phyloP scores from a whole-genome alignment of 2,888 invertebrate genomes.

The Dilophus febrilis region DNA sequence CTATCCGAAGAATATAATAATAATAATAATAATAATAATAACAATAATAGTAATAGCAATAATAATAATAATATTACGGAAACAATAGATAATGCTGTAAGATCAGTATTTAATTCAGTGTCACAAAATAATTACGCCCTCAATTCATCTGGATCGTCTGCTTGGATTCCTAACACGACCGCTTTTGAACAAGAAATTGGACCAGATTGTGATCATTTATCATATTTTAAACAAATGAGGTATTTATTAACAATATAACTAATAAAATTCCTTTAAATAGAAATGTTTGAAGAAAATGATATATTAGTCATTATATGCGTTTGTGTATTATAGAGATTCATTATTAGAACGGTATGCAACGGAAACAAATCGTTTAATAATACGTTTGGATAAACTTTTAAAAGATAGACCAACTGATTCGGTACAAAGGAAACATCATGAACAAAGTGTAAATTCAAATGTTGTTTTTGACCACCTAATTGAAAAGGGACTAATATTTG shows the following conservation, averaged over 20 bases:
- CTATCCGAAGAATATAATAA: conserved; percentile 42
- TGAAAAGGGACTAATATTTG: no score
- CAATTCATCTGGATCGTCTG: conserved; percentile 16
- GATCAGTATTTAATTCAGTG: conserved; percentile 2
- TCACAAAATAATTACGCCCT: conserved; percentile 11
- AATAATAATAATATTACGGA: conserved; percentile 9
- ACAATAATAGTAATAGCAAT: conserved; percentile 11
- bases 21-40: neutral
- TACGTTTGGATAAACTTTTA: conserved; percentile 80
- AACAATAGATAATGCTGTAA: neutral
- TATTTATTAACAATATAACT: conserved; percentile 28
- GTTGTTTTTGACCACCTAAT: conserved; percentile 6
- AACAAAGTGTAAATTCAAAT: conserved; percentile 37
- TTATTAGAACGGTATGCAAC: conserved; percentile 76
- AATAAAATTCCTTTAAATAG: conserved; percentile 1
- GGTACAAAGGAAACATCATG: conserved; percentile 53
- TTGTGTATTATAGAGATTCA: conserved; percentile 32
- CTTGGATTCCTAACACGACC: conserved; percentile 18
- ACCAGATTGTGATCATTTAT: conserved; percentile 40
- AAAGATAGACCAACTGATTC: conserved; percentile 60
- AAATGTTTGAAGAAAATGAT: conserved; percentile 20
- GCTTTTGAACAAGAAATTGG: conserved; percentile 29
- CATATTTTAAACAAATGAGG: conserved; percentile 54
- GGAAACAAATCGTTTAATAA: conserved; percentile 89
- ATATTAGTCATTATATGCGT: no score